A percentile compares a stretch with the other conserved stretches of the same genome.
Evolutionary conservation across 2,888 invertebrate genomes (phyloP).

Genomic region (Pogonocherus hispidulus): DNA sequence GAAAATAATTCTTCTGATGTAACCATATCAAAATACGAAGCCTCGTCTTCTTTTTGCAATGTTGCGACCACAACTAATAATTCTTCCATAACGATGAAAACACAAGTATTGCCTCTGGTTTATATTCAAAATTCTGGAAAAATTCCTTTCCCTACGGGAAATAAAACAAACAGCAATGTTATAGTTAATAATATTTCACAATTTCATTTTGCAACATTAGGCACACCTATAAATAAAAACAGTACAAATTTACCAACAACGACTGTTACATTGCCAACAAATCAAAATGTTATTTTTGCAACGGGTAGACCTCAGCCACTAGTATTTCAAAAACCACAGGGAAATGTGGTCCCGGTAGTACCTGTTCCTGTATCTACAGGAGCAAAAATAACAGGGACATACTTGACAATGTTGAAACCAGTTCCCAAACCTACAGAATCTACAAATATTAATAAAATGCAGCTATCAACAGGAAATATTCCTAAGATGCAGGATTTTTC

Average conservation of each 20-base stretch:
- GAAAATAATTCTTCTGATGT: constrained; percentile 55
- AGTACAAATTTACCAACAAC: constrained; percentile 45
- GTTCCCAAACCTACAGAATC: constrained; percentile 65
- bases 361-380: constrained; percentile 70
- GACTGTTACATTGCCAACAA: constrained; percentile 43
- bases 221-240: constrained; percentile 48
- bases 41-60: constrained; percentile 39
- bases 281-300: constrained; percentile 59
- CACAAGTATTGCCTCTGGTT: constrained; percentile 72
- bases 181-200: constrained; percentile 49
- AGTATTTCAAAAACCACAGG: constrained; percentile 72
- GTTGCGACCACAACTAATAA: constrained; percentile 43
- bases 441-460: constrained; percentile 65
- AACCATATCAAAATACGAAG: constrained; percentile 53
- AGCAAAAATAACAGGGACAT: constrained; percentile 71
- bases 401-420: constrained; percentile 73
- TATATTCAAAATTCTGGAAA: constrained; percentile 73
- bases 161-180: constrained; percentile 43
- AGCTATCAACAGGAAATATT: constrained; percentile 38
- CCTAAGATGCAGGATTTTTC: constrained; percentile 42
- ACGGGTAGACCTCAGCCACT: constrained; percentile 69
- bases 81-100: constrained; percentile 56
- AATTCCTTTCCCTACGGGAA: constrained; percentile 48
- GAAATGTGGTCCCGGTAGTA: constrained; percentile 65
- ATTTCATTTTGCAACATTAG: constrained; percentile 56